Base-by-base conservation (phyloP, 2,113 vertebrate species). In the Lontra canadensis region DNA sequence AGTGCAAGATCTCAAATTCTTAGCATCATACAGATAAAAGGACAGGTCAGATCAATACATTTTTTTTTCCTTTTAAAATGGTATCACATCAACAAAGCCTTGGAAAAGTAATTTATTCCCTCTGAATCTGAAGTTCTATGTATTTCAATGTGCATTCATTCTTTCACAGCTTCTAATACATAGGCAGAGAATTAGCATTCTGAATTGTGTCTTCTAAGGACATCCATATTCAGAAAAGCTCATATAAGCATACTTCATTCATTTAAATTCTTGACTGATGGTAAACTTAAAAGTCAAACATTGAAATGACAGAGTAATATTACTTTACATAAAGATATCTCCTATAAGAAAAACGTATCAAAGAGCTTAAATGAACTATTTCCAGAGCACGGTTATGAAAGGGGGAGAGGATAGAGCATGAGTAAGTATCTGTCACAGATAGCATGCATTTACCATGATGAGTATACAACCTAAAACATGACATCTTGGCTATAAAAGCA, bases 211-310 rank as follows among this genome's bases (percentile, higher is more conserved):
- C 39, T 94, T 98, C 74, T 92, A 82, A 94, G 95, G 39, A 96
- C 44, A 97, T 42, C 67, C 67, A 80, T 88, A 93, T 96, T 96
- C 81, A 92, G 83, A 65, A 96, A 92, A 97, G 63, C 39, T 84
- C 55, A 88, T 47, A 93, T 52, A 96, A 76, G 80, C 44, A 95
- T 84, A 79, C 25, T 95, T 90, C 80, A 94, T 87, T 97, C 82
- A 94, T 84, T 98, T 98, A 82, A 96, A 97, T 98, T 98, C 85
- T 93, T 96, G 63, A 97, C 88, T 95, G 61, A 96, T 91, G 36
- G 85, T 73, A 90, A 97, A 96, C 78, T 86, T 90, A 95, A 73
- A 97, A 92, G 78, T 95, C 44, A 95, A 97, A 91, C 63, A 81
- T n/a, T 55, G 69, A 96, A 97, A 90, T 96, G 61, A 95, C 34